phyloP scores from a whole-genome alignment of 2,113 vertebrate genomes.

The Poecile atricapillus region DNA sequence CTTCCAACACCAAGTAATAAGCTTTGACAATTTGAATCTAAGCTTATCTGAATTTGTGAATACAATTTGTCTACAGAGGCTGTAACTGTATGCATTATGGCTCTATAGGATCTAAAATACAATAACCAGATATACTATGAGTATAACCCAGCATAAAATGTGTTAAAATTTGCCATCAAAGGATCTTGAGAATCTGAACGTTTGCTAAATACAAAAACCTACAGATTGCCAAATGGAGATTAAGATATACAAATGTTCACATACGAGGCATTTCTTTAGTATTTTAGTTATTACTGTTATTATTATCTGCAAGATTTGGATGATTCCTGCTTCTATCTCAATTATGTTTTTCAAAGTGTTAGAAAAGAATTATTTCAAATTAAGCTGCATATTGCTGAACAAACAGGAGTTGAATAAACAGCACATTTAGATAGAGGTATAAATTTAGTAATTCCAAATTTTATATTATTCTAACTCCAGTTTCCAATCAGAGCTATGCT shows the following conservation, averaged over 20 bases:
- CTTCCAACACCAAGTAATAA: neutral
- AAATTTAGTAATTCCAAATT: neutral
- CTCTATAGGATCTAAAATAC: neutral
- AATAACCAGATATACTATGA: neutral
- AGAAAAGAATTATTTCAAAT: conserved; percentile 17
- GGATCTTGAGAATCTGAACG: neutral
- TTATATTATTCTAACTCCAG: neutral
- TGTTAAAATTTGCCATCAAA: neutral
- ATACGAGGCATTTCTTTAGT: neutral
- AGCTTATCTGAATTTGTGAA: neutral
- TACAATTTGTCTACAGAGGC: neutral
- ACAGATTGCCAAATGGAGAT: neutral
- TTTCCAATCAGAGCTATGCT: neutral
- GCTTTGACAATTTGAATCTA: neutral
- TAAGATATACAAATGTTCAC: neutral
- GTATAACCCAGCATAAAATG: neutral
- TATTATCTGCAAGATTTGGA: neutral
- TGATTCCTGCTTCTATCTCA: neutral
- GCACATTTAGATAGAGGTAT: neutral
- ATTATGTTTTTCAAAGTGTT: neutral
- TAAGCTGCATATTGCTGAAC: neutral
- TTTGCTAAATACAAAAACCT: neutral
- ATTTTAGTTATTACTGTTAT: neutral
- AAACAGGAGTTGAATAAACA: neutral
- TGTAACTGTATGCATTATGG: neutral